phyloP scores from a whole-genome alignment of 2,888 invertebrate genomes.

The Lithophane socia region DNA sequence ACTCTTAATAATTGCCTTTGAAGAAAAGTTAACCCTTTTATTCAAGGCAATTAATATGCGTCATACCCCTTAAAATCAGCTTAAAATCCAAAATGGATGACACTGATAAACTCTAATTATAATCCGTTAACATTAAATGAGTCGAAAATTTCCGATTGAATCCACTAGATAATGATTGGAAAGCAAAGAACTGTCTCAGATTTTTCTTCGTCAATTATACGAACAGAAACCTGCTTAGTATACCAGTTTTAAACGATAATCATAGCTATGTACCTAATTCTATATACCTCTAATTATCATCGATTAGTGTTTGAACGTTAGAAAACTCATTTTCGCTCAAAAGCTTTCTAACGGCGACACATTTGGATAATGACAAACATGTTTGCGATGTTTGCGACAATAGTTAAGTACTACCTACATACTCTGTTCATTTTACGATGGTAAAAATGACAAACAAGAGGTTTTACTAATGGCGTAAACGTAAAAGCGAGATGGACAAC shows the following conservation, averaged over 20 bases:
- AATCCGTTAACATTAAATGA: slow-evolving; percentile 32
- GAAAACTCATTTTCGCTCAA: slow-evolving; percentile 23
- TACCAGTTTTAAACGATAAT: slow-evolving; percentile 25
- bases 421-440: not conserved
- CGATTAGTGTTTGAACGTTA: slow-evolving; percentile 25
- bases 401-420: slow-evolving; percentile 1
- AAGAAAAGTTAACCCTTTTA: not conserved
- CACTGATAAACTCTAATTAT: slow-evolving; percentile 6
- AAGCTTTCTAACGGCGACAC: slow-evolving; percentile 26
- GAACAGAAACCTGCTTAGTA: slow-evolving; percentile 24
- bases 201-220: slow-evolving; percentile 23
- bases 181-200: slow-evolving; percentile 24
- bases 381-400: slow-evolving; percentile 5
- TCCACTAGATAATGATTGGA: slow-evolving; percentile 36
- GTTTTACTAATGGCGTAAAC: not conserved
- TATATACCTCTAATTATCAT: not conserved
- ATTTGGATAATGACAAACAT: slow-evolving; percentile 20
- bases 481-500: not conserved
- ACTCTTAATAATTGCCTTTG: not conserved
- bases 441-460: not conserved
- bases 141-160: slow-evolving; percentile 38
- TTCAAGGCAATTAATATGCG: not conserved
- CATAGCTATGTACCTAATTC: slow-evolving; percentile 4
- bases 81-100: not conserved
- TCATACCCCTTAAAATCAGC: not conserved